Conservation (phyloP, 2,888 invertebrate genomes). For the Pimpla rufipes region DNA sequence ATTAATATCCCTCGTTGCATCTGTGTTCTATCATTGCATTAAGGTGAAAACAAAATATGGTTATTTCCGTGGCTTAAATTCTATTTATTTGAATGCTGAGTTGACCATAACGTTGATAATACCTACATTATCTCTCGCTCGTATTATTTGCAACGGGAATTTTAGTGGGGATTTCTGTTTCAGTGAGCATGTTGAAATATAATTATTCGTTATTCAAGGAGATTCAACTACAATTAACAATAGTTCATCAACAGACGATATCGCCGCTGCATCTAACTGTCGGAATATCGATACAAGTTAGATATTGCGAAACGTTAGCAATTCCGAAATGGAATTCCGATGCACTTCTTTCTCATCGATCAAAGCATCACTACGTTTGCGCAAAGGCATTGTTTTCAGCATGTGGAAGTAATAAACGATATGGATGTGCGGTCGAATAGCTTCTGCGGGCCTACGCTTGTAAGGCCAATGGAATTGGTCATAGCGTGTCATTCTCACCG, state of each 20-base stretch:
- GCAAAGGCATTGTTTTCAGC: conserved; percentile 75
- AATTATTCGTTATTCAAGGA: background rate
- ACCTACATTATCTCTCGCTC: too few species aligned
- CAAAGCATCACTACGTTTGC: conserved; percentile 50
- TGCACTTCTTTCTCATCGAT: conserved; percentile 14
- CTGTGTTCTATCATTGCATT: too few species aligned
- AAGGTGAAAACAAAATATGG: too few species aligned
- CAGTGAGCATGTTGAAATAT: too few species aligned
- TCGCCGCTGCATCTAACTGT: conserved; percentile 11
- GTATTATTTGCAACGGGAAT: too few species aligned
- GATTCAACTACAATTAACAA: background rate
- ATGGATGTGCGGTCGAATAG: conserved; percentile 72
- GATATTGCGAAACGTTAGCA: conserved; percentile 32
- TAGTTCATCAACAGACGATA: background rate
- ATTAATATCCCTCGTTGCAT: too few species aligned
- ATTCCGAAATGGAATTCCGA: conserved; percentile 54
- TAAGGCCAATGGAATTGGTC: conserved; percentile 66
- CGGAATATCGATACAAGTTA: background rate
- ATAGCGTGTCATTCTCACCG: conserved; percentile 41
- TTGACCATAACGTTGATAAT: too few species aligned
- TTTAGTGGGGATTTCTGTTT: too few species aligned
- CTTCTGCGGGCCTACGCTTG: conserved; percentile 68
- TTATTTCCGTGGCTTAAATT: too few species aligned
- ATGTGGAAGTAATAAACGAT: conserved; percentile 79
- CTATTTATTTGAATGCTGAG: too few species aligned